Conservation (phyloP, 2,888 invertebrate species). For the Rhagonycha lutea region DNA sequence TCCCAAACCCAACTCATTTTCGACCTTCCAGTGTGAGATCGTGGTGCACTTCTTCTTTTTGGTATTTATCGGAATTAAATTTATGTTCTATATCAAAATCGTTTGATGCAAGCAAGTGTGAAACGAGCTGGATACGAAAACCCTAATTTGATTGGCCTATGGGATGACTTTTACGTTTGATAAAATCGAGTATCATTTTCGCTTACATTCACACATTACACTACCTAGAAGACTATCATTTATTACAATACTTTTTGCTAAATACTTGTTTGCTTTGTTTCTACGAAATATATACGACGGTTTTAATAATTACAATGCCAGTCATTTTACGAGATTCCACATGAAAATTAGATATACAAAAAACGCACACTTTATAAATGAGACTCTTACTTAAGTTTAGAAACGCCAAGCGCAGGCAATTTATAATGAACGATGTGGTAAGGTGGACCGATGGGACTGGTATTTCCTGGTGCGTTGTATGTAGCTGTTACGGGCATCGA, state of each 20-base stretch:
- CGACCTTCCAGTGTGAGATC: too few relatives aligned
- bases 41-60: too few relatives aligned
- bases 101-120: neutral
- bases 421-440: conserved; percentile 80
- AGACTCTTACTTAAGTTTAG: conserved; percentile 52
- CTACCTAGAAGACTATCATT: conserved; percentile 23
- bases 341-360: neutral
- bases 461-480: conserved; percentile 54
- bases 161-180: conserved; percentile 1
- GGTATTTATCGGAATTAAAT: neutral
- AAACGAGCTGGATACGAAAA: neutral
- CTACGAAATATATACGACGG: conserved; percentile 1
- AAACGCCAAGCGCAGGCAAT: conserved; percentile 66
- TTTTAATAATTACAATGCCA: conserved; percentile 10
- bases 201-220: conserved; percentile 17
- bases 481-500: conserved; percentile 48
- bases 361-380: conserved; percentile 1
- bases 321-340: conserved; percentile 2
- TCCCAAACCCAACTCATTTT: neutral
- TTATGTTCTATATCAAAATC: neutral
- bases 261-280: conserved; percentile 9
- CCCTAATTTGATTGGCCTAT: neutral
- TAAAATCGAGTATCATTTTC: conserved; percentile 11
- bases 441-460: conserved; percentile 72
- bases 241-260: conserved; percentile 18